Evolutionary conservation across 2,113 vertebrate genomes (phyloP).

Genomic region (Halichoeres trimaculatus): DNA sequence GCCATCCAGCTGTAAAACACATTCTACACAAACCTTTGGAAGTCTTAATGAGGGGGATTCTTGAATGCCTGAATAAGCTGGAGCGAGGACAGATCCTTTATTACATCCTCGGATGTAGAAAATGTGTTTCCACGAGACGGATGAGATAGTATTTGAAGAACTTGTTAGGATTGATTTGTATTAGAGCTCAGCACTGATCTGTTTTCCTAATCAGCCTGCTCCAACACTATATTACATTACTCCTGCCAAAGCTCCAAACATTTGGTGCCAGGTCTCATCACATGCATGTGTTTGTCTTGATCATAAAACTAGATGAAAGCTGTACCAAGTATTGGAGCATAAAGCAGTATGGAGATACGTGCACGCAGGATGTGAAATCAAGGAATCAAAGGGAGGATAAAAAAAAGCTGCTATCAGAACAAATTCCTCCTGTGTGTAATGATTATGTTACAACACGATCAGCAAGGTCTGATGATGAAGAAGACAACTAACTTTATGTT

Average conservation of each 20-base stretch:
- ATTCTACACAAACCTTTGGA: slow-evolving; percentile 36
- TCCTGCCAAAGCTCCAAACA: slow-evolving; percentile 11
- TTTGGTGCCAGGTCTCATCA: slow-evolving; percentile 23
- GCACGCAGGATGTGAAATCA: neutral
- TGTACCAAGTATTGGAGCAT: neutral
- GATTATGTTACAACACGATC: too few relatives aligned
- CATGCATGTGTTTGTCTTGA: neutral
- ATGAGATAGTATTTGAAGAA: slow-evolving; percentile 28
- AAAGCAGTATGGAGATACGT: neutral
- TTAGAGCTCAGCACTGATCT: slow-evolving; percentile 18
- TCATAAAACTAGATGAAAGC: neutral
- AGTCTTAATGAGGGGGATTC: slow-evolving; percentile 19
- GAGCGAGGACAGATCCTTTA: slow-evolving; percentile 15
- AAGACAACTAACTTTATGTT: too few relatives aligned
- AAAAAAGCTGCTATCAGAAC: neutral
- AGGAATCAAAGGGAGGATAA: neutral
- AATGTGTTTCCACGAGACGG: slow-evolving; percentile 8
- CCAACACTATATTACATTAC: slow-evolving; percentile 20
- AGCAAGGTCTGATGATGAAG: too few relatives aligned
- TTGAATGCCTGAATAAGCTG: slow-evolving; percentile 13
- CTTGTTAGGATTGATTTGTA: slow-evolving; percentile 34
- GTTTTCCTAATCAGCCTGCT: slow-evolving; percentile 29
- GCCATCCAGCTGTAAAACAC: slow-evolving; percentile 44
- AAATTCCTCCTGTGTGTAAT: neutral
- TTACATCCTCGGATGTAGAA: slow-evolving; percentile 1